Evolutionary conservation across 1,140 invertebrate genomes (phyloP), one percentile per base, ranked within the genome.

Genomic region (Colletes gigas): DNA sequence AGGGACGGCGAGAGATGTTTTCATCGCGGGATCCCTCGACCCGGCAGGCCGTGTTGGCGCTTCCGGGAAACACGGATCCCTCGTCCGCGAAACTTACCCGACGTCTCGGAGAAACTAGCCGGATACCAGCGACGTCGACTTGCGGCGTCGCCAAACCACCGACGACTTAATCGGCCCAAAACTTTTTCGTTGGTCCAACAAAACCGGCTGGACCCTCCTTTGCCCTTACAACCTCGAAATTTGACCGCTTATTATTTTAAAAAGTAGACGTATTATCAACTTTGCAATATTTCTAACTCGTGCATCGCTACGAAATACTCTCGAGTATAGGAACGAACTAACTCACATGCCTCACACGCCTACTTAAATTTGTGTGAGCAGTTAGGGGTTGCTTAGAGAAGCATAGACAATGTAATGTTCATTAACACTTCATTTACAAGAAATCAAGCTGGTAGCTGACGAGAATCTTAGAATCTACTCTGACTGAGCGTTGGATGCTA

Each of bases 11-110:
- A 7, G 47, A 4, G n/a, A 52, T 68, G 47, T 68, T 68, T 68
- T 68, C 74, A 62, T 68, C 39, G 50, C 67, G 66, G 67, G 59
- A 67, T 69, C 21, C 63, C 66, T 41, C 78, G 62, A 67, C 78
- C 6, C 44, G 44, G 69, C 79, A 63, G 39, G 60, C 41, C 74
- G 44, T 30, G 73, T 76, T 69, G 63, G 57, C 67, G 74, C 67
- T 78, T 78, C 80, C 73, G 59, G 47, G 47, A 41, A 30, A 59
- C 57, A 59, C 63, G 39, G 39, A 41, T 65, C 63, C 63, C 15
- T 9, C 3, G 19, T 47, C 44, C 62, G 7, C 66, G 66, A 68
- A 68, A 68, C 47, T 68, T 68, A 15, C n/a, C 12, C 66, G 66
- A 68, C 66, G 66, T 68, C 50, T 68, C 66, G 47, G 50, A 41